Percentiles rank a stretch among this genome's conserved stretches.
These are phyloP conservation scores for Caloenas nicobarica DNA, from an alignment of 2,113 vertebrate species.

Conservation along the genomic window DNA sequence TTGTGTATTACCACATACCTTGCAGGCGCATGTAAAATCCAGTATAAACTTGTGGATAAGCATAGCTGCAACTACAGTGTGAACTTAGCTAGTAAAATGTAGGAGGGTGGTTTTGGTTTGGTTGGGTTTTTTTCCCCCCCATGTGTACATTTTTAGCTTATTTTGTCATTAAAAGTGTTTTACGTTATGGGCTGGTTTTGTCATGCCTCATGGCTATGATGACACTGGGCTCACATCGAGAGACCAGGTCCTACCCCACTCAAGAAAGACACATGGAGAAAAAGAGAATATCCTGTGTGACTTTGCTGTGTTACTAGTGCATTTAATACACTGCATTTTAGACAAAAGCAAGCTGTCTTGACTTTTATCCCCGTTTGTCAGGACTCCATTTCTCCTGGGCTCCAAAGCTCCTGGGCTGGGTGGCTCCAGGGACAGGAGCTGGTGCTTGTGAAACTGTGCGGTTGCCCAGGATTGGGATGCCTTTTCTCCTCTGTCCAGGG, in stretches of 20 bases:
- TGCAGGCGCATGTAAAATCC: neutral
- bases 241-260: neutral
- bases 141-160: neutral
- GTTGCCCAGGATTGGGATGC: neutral
- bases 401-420: neutral
- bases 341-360: neutral
- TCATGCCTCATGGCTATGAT: neutral
- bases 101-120: neutral
- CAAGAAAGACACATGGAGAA: fast-evolving
- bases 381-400: neutral
- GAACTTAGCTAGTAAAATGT: neutral
- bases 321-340: neutral
- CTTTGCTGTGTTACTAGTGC: neutral
- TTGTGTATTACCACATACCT: neutral
- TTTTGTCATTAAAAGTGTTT: neutral
- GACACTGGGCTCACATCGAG: neutral
- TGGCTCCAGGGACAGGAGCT: neutral
- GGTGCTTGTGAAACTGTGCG: fast-evolving
- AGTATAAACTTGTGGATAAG: neutral
- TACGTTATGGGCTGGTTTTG: neutral
- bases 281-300: neutral
- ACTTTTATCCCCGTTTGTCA: neutral
- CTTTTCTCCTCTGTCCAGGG: neutral
- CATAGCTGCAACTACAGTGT: neutral
- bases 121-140: neutral